Base-by-base conservation (phyloP, 2,797 vertebrate species). In the Octomys mimax region DNA sequence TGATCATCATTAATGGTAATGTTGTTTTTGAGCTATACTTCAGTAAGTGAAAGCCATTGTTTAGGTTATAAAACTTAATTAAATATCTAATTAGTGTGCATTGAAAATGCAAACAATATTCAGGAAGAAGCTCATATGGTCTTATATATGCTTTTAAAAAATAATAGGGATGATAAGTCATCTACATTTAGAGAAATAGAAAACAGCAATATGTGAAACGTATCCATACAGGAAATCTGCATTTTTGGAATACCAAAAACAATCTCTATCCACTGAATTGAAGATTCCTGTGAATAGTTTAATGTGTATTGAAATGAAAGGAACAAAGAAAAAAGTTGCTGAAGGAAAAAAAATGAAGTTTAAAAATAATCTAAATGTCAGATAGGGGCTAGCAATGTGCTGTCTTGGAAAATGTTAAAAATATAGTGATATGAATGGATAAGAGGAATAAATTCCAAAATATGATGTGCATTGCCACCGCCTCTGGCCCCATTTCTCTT, bases 281-380 rank as follows among this genome's bases (percentile, higher is more conserved):
- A 8, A 70, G 22, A 46, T 42, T 84, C 24, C 19, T 24, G 39
- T 2, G 31, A 61, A 26, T n/a, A 88, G 24, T 14, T 61, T 61
- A 22, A 31, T 49, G 2, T 36, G 52, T 24, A 9, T 14, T 6
- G 12, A 84, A 54, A 61, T 84, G 64, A 78, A 85, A 19, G 54
- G 42, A 83, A 81, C 14, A 82, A 85, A 66, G 54, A 39, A 42
- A 82, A 42, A 66, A 49, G 10, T 57, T 92, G 12, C 42, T 49
- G 33, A 73, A 93, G 83, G 70, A 22, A 91, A 77, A 87, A 33
- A 86, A 71, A 75, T 61, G 78, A 82, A 82, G 31, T 14, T 87
- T 28, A 10, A 75, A 91, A 88, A 68, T 71, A 82, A 81, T 54
- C 28, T 52, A 49, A 62, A 61, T 79, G 22, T 62, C 59, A 88